Conservation (phyloP, 2,797 vertebrate genomes). For the Manis crassicaudata region DNA sequence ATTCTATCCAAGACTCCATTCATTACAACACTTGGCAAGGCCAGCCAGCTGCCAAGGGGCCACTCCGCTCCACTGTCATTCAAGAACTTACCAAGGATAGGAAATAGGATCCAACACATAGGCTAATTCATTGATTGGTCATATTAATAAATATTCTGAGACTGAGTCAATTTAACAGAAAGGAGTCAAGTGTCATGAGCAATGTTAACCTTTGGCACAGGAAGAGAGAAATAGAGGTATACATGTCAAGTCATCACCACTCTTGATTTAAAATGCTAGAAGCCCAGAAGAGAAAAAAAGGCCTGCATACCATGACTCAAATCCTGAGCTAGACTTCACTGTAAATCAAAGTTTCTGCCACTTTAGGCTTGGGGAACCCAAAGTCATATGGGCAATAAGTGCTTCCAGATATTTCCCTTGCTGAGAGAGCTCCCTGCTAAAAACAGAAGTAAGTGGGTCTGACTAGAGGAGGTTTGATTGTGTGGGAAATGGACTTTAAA, state of each 20-base stretch:
- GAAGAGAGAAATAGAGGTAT: not conserved
- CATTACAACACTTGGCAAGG: not conserved
- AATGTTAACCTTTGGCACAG: not conserved
- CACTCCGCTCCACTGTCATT: not conserved
- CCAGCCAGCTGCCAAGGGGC: not conserved
- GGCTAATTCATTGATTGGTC: not conserved
- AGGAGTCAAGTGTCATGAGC: not conserved
- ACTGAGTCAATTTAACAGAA: not conserved
- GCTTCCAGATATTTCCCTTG: constrained; percentile 7
- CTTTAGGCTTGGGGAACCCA: not conserved
- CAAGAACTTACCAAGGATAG: not conserved
- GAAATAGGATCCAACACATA: not conserved
- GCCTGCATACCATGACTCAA: not conserved
- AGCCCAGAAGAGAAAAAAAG: not conserved
- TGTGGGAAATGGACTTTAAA: constrained; percentile 63
- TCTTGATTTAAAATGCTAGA: not conserved
- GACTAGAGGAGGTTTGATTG: constrained; percentile 34
- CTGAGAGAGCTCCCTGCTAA: constrained; percentile 9
- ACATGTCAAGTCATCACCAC: not conserved
- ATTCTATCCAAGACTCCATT: not conserved
- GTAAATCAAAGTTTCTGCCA: not conserved
- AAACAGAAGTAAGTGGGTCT: constrained; percentile 51
- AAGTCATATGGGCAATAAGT: constrained; percentile 6
- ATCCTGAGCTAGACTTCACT: not conserved
- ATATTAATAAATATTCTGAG: not conserved